phyloP scores from a whole-genome alignment of 1,140 invertebrate genomes.

The Cataglyphis hispanica region DNA sequence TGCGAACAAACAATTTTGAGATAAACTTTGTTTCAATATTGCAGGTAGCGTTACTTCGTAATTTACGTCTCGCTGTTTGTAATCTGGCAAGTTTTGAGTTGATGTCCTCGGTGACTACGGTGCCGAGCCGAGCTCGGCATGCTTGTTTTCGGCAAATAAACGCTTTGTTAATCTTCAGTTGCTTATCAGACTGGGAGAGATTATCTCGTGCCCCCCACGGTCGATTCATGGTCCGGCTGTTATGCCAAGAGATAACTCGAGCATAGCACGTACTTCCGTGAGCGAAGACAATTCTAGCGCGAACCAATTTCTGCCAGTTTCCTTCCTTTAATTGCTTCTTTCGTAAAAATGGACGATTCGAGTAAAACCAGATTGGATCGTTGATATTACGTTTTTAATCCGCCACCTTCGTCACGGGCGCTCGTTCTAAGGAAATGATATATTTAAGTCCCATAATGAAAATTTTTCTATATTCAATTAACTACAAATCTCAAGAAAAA shows the following conservation, averaged over 20 bases:
- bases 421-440: background rate
- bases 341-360: conserved; percentile 13
- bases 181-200: conserved; percentile 21
- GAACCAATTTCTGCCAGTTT: conserved; percentile 20
- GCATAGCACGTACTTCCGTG: conserved; percentile 1
- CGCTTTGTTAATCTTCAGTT: background rate
- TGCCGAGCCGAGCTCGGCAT: background rate
- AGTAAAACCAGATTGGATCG: background rate
- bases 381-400: conserved; percentile 30
- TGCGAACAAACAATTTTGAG: background rate
- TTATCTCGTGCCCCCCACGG: background rate
- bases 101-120: background rate
- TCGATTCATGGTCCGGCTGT: background rate
- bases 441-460: background rate
- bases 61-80: background rate
- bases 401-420: background rate
- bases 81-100: background rate
- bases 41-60: background rate
- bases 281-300: background rate
- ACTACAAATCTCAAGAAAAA: background rate
- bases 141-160: conserved; percentile 20
- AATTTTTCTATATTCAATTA: background rate
- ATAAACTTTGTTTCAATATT: conserved; percentile 5
- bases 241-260: background rate
- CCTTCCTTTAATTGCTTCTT: conserved; percentile 6